These are phyloP conservation scores for Cantharis rufa DNA, from an alignment of 2,888 invertebrate species.

Conservation along the genomic window DNA sequence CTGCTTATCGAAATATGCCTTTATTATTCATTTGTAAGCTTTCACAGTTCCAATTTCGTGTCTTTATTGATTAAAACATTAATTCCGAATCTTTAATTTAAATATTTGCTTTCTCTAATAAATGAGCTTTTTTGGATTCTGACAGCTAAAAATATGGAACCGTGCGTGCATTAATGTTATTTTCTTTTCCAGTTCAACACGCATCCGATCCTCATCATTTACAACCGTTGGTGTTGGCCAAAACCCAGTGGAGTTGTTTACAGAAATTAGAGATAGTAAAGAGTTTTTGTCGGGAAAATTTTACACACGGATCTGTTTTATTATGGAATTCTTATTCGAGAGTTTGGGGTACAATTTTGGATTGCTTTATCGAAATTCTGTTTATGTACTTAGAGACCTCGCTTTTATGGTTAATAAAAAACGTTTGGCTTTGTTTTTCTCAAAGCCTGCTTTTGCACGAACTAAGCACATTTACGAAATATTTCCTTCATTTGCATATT, in stretches of 20 bases:
- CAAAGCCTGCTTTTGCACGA: not conserved
- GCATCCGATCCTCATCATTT: not conserved
- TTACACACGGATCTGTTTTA: not conserved
- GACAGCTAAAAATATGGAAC: not conserved
- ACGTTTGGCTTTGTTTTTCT: not conserved
- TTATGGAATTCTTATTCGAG: not conserved
- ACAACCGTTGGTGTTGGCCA: not conserved
- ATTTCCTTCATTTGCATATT: not conserved
- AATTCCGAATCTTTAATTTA: not conserved
- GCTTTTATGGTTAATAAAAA: not conserved
- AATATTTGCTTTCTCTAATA: not conserved
- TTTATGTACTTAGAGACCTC: not conserved
- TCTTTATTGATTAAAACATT: not conserved
- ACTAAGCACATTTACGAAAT: not conserved
- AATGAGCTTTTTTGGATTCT: not conserved
- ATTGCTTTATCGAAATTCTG: not conserved
- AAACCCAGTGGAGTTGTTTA: not conserved
- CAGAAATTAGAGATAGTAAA: not conserved
- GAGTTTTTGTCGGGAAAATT: not conserved
- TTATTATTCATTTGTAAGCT: not conserved
- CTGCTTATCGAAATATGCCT: not conserved
- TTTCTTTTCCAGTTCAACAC: not conserved
- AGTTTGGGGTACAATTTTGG: not conserved
- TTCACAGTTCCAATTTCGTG: not conserved
- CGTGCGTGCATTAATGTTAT: not conserved